Evolutionary conservation across 2,888 invertebrate genomes (phyloP).

Genomic region (Plebejus argus): DNA sequence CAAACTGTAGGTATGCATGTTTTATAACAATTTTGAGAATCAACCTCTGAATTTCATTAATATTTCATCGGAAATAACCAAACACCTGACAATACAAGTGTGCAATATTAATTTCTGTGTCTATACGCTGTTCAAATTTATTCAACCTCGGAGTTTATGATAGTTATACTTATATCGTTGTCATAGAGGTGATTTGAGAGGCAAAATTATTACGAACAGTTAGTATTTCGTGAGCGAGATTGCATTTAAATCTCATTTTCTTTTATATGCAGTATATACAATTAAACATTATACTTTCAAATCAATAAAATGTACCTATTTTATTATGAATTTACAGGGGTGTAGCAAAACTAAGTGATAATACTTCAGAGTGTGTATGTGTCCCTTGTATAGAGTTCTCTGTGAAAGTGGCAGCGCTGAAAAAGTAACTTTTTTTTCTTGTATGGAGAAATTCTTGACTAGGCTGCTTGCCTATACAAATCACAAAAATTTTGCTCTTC

Average conservation of each 20-base stretch:
- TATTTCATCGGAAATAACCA: neutral
- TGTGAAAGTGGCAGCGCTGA: too few relatives aligned
- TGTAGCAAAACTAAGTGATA: too few relatives aligned
- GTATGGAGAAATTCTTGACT: too few relatives aligned
- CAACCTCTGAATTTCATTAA: neutral
- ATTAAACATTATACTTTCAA: neutral
- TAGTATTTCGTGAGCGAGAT: neutral
- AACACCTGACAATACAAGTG: conserved; percentile 13
- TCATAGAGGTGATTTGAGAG: neutral
- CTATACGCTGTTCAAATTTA: neutral
- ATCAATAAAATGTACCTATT: neutral
- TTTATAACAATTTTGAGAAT: neutral
- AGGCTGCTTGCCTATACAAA: too few relatives aligned
- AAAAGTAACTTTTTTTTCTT: too few relatives aligned
- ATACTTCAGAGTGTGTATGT: too few relatives aligned
- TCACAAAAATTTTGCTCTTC: too few relatives aligned
- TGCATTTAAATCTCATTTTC: too few relatives aligned
- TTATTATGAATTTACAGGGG: too few relatives aligned
- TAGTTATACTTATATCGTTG: neutral
- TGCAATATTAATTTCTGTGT: conserved; percentile 9
- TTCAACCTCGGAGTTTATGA: neutral
- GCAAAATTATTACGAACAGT: too few relatives aligned
- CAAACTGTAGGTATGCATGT: neutral
- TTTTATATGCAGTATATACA: too few relatives aligned
- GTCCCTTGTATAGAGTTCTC: too few relatives aligned